phyloP scores from a whole-genome alignment of 35 echinoderm and acorn worm genomes.

The Apostichopus californicus region DNA sequence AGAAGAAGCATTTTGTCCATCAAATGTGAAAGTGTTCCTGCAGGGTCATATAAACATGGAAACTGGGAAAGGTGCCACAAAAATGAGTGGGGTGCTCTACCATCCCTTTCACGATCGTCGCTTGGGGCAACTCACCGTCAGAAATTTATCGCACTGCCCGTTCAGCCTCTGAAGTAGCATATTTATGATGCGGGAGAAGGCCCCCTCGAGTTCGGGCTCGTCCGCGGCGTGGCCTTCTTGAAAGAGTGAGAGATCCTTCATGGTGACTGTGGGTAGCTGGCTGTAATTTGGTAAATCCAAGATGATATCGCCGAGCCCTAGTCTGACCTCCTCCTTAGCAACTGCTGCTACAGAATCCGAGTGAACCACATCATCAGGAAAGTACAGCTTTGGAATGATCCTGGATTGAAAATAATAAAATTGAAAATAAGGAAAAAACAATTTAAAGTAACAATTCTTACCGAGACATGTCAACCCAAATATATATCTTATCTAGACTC shows the following conservation, averaged over 20 bases:
- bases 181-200: slow-evolving; percentile 80
- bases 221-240: slow-evolving; percentile 35
- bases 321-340: slow-evolving; percentile 66
- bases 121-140: slow-evolving; percentile 61
- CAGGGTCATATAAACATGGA: too few relatives aligned
- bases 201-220: slow-evolving; percentile 54
- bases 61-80: too few relatives aligned
- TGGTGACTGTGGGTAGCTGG: slow-evolving; percentile 80
- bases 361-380: slow-evolving; percentile 71
- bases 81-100: too few relatives aligned
- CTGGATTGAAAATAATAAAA: not conserved
- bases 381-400: slow-evolving; percentile 86
- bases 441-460: too few relatives aligned
- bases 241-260: slow-evolving; percentile 85
- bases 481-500: too few relatives aligned
- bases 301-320: slow-evolving; percentile 72
- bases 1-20: too few relatives aligned
- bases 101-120: too few relatives aligned
- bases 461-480: too few relatives aligned
- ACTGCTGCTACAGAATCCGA: slow-evolving; percentile 71
- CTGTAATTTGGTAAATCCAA: slow-evolving; percentile 72
- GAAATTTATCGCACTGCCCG: slow-evolving; percentile 61
- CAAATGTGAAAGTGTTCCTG: too few relatives aligned
- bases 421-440: too few relatives aligned
- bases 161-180: slow-evolving; percentile 78